Conservation (phyloP, 2,113 vertebrate species). For the Brachionichthys hirsutus region DNA sequence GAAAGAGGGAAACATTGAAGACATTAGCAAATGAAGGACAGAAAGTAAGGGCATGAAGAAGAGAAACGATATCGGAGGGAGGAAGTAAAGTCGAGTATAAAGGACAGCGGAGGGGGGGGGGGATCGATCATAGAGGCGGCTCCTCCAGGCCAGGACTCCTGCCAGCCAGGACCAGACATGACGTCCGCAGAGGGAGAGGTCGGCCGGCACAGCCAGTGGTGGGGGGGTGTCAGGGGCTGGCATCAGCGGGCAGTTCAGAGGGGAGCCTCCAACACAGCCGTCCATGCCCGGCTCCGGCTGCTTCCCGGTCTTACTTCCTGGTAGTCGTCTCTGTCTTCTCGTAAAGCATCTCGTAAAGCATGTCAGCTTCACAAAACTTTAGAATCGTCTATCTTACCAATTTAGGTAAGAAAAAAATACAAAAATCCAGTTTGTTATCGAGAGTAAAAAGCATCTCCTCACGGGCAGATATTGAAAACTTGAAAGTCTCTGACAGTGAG, state of each 20-base stretch:
- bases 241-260: slow-evolving; percentile 64
- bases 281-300: slow-evolving; percentile 47
- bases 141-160: slow-evolving; percentile 89
- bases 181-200: slow-evolving; percentile 89
- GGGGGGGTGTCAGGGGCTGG: slow-evolving; percentile 65
- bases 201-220: slow-evolving; percentile 71
- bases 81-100: background rate
- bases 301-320: slow-evolving; percentile 51
- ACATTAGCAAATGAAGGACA: background rate
- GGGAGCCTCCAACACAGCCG: slow-evolving; percentile 57
- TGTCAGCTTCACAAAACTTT: slow-evolving; percentile 22
- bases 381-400: slow-evolving; percentile 10
- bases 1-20: background rate
- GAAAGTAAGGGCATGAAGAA: background rate
- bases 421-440: slow-evolving; percentile 3
- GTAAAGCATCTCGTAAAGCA: slow-evolving; percentile 44
- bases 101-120: slow-evolving; percentile 77
- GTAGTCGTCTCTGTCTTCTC: slow-evolving; percentile 49
- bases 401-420: background rate
- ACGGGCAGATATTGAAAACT: background rate
- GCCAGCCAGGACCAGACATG: slow-evolving; percentile 93
- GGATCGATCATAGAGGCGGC: slow-evolving; percentile 70
- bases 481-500: slow-evolving; percentile 5
- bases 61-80: background rate
- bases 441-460: slow-evolving; percentile 27